Base-by-base conservation (phyloP, 2,797 vertebrate genomes). In the Melanotaenia maccullochi region DNA sequence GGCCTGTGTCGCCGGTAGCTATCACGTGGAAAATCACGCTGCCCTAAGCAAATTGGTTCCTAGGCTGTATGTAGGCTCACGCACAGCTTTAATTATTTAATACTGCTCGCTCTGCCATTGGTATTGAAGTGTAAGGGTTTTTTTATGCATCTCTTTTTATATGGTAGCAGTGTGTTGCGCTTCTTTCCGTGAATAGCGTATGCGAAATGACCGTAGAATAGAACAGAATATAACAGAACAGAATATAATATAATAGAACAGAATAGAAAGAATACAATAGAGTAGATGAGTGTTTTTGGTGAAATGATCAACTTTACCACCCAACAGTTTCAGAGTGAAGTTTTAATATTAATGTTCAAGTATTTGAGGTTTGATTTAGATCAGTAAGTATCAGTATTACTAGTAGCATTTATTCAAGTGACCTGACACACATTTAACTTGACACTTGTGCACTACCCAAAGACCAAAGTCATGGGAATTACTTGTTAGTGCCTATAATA, bases 51-150 rank as follows among this genome's bases (percentile, higher is more conserved):
- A 83, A 76, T 78, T 79, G 84, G 77, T 79, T 87, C 72, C 68
- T 57, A 11, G 56, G 82, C 81, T 90, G 87, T 91, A 89, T 88
- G 90, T 89, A 89, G 90, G 68, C 68, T 84, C 33, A 78, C 61
- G 78, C 47, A 69, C 79, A 68, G 83, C 76, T 88, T 87, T 87
- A 89, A 88, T 72, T 69, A 81, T 83, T 85, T 86, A 87, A 88
- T 84, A 54, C 82, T 58, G 47, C 51, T 76, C 72, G 78, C 63
- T 68, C 65, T 80, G 66, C 14, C 68, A 44, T 58, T 72, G 7
- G 6, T 28, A 28, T 54, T 25, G 11, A 47, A 62, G 68, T 60
- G 11, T 36, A 38, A 58, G 28, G 80, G 68, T 61, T 70, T 61
- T 61, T 40, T 18, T 60, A 44, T 33, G 54, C 64, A 60, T 60